Conservation (phyloP, 2,888 invertebrate species). For the Meta bourneti region DNA sequence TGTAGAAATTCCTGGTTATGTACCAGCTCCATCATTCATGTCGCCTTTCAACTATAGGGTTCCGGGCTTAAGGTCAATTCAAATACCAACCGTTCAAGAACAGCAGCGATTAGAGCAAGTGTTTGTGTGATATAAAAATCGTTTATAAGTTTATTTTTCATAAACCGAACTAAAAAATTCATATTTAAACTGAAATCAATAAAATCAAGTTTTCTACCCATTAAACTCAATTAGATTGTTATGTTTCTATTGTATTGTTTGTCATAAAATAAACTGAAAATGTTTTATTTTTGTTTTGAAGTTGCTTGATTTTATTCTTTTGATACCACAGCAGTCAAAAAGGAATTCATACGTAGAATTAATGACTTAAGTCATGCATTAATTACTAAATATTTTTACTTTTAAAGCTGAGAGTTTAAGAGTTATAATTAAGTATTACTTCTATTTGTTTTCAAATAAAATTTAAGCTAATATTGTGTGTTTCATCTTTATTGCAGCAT, state of each 20-base stretch:
- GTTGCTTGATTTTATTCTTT: neutral
- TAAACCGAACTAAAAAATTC: neutral
- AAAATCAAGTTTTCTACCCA: neutral
- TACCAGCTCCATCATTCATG: slow-evolving; percentile 31
- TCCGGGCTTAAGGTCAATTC: neutral
- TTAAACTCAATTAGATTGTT: neutral
- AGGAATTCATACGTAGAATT: too few species aligned
- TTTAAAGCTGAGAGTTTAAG: too few species aligned
- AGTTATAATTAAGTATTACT: too few species aligned
- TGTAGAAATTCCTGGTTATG: slow-evolving; percentile 28
- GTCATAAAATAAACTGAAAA: neutral
- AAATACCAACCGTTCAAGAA: slow-evolving; percentile 35
- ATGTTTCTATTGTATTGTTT: neutral
- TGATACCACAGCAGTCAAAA: neutral
- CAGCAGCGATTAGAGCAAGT: slow-evolving; percentile 53
- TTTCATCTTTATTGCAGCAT: too few species aligned
- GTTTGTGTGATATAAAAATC: slow-evolving; percentile 28
- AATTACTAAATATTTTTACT: too few species aligned
- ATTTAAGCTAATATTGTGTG: too few species aligned
- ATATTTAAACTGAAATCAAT: neutral
- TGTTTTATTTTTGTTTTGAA: neutral
- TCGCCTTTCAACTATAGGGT: slow-evolving; percentile 43
- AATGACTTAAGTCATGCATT: too few species aligned
- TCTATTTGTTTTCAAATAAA: too few species aligned
- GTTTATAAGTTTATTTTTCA: neutral